phyloP scores from a whole-genome alignment of 2,888 invertebrate genomes.

The Boloria euphrosyne region DNA sequence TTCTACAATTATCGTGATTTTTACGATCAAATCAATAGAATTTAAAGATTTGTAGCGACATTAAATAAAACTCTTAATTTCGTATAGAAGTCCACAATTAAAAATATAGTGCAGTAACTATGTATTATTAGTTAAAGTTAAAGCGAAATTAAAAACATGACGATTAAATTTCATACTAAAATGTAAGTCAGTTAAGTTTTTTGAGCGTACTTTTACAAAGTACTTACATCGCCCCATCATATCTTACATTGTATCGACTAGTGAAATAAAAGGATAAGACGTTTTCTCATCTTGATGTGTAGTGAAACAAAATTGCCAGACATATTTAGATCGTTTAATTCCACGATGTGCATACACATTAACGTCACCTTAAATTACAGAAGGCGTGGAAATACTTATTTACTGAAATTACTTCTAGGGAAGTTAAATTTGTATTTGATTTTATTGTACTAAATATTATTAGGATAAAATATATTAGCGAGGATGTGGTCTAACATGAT shows the following conservation, averaged over 20 bases:
- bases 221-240: not conserved
- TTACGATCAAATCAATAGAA: not conserved
- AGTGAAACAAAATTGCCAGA: conserved; percentile 8
- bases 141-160: no score
- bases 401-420: conserved; percentile 9
- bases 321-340: conserved; percentile 19
- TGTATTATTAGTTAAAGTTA: no score
- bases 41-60: no score
- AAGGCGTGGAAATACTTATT: conserved; percentile 17
- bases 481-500: no score
- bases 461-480: not conserved
- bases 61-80: no score
- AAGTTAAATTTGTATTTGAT: conserved; percentile 8
- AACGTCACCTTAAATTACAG: conserved; percentile 16
- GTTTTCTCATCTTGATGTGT: not conserved
- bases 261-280: conserved; percentile 28
- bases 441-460: not conserved
- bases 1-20: not conserved
- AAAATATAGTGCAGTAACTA: no score
- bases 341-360: conserved; percentile 22
- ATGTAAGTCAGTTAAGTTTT: no score
- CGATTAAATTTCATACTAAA: no score
- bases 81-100: no score
- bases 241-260: conserved; percentile 11
- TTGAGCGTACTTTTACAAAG: no score